These are phyloP conservation scores for Epistrophella euchroma DNA, from an alignment of 2,888 invertebrate species.

Conservation along the genomic window DNA sequence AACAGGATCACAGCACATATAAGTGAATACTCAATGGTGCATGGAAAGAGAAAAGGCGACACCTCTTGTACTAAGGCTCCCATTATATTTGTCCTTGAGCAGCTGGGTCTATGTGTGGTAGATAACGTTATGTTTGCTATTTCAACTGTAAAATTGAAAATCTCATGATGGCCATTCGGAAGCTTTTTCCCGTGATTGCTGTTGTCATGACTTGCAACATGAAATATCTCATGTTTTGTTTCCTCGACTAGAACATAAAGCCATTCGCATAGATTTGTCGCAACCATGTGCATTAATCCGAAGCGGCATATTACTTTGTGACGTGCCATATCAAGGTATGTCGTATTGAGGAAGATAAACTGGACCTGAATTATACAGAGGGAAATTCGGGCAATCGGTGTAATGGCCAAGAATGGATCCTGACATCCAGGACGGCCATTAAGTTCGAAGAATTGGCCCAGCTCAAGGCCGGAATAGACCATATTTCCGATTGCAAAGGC, in stretches of 20 bases:
- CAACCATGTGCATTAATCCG: conserved; percentile 95
- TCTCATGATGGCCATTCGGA: conserved; percentile 49
- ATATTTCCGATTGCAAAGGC: conserved; percentile 87
- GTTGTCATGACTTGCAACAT: conserved; percentile 85
- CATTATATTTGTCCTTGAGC: conserved; percentile 88
- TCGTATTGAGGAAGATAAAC: conserved; percentile 96
- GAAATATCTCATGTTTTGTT: conserved; percentile 93
- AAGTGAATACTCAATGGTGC: conserved; percentile 94
- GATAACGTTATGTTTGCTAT: conserved; percentile 31
- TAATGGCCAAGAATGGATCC: conserved; percentile 88
- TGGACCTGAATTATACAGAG: conserved; percentile 96
- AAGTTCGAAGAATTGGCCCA: conserved; percentile 91
- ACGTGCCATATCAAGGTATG: conserved; percentile 87
- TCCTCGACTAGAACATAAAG: conserved; percentile 93
- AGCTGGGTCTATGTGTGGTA: conserved; percentile 82
- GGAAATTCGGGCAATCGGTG: conserved; percentile 92
- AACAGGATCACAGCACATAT: conserved; percentile 95
- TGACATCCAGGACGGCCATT: conserved; percentile 86
- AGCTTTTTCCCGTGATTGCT: conserved; percentile 68
- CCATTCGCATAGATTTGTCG: conserved; percentile 97
- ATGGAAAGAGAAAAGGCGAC: conserved; percentile 93
- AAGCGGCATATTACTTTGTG: conserved; percentile 91
- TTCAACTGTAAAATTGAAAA: conserved; percentile 78
- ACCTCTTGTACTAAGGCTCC: conserved; percentile 88
- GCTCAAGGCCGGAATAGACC: conserved; percentile 89